These are phyloP conservation scores for Zalophus californianus DNA, from an alignment of 2,797 vertebrate species.

Conservation along the genomic window DNA sequence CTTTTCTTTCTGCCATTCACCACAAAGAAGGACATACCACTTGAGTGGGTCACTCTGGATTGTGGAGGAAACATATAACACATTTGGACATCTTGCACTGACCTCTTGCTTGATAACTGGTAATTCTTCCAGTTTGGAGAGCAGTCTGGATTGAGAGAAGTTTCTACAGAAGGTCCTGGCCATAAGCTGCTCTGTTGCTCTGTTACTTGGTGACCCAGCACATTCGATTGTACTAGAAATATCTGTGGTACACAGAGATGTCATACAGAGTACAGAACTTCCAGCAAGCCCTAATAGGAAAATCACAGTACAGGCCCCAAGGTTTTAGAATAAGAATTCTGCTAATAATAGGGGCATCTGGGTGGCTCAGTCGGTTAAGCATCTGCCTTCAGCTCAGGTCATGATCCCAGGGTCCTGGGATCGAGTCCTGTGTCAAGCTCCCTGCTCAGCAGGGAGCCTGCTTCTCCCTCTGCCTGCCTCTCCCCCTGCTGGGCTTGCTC, in stretches of 20 bases:
- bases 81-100: neutral
- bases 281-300: neutral
- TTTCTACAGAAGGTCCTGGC: neutral
- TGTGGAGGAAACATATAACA: neutral
- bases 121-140: neutral
- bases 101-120: neutral
- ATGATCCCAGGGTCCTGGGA: too few relatives aligned
- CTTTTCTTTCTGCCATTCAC: neutral
- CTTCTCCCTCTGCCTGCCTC: too few relatives aligned
- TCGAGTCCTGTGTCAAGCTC: fast-evolving
- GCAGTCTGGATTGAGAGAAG: neutral
- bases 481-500: too few relatives aligned
- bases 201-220: neutral
- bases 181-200: neutral
- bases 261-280: neutral
- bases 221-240: neutral
- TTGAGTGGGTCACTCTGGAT: neutral
- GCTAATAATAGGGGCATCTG: neutral
- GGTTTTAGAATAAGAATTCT: neutral
- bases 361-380: too few relatives aligned
- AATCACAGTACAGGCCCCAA: neutral
- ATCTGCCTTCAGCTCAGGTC: too few relatives aligned
- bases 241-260: neutral
- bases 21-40: neutral
- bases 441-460: too few relatives aligned